Evolutionary conservation across 2,888 invertebrate genomes (phyloP).

Genomic region (Merodon equestris): DNA sequence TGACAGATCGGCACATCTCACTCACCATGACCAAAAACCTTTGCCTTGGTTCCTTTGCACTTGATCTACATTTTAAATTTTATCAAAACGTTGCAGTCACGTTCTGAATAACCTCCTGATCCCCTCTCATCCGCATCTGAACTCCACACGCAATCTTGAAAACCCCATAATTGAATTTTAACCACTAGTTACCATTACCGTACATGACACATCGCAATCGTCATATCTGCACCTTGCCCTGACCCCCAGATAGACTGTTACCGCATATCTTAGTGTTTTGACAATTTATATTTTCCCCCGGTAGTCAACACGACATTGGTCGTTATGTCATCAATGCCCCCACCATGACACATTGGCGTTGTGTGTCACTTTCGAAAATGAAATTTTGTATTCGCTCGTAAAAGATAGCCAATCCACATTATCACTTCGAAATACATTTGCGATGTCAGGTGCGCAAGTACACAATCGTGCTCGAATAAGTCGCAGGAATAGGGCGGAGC

Average conservation of each 20-base stretch:
- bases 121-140: neutral
- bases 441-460: neutral
- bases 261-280: neutral
- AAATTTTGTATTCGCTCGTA: neutral
- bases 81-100: neutral
- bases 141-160: neutral
- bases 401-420: neutral
- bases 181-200: neutral
- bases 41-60: too few relatives aligned
- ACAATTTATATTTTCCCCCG: neutral
- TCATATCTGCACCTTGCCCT: neutral
- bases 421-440: neutral
- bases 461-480: neutral
- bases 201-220: neutral
- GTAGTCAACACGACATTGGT: neutral
- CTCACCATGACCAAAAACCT: too few relatives aligned
- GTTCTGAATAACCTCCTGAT: neutral
- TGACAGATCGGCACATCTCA: too few relatives aligned
- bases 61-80: too few relatives aligned
- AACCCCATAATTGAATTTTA: neutral
- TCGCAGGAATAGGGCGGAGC: too few relatives aligned
- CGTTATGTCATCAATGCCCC: slow-evolving; percentile 5
- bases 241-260: neutral
- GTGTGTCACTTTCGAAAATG: neutral
- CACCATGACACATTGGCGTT: neutral